phyloP scores from a whole-genome alignment of 2,888 invertebrate species.

The Amorpha juglandis region DNA sequence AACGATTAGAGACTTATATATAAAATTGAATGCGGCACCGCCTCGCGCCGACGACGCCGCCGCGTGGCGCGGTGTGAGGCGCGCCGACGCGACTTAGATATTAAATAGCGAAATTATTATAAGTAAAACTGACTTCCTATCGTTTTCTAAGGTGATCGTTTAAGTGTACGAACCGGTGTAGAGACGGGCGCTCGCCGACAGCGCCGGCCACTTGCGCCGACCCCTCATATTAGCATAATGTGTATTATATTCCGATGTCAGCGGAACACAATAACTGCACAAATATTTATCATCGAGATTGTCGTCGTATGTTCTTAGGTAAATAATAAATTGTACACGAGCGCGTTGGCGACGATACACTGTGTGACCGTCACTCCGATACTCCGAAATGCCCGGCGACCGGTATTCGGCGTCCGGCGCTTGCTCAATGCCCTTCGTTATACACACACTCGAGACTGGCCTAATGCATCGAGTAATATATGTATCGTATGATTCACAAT shows the following conservation, averaged over 20 bases:
- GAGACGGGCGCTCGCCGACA: constrained; percentile 14
- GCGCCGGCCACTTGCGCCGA: constrained; percentile 43
- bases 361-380: constrained; percentile 20
- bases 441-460: constrained; percentile 47
- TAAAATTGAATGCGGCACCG: constrained; percentile 64
- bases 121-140: constrained; percentile 82
- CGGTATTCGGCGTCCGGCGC: constrained; percentile 29
- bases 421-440: constrained; percentile 26
- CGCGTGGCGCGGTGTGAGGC: constrained; percentile 42
- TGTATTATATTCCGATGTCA: constrained; percentile 25
- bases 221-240: constrained; percentile 39
- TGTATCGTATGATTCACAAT: constrained; percentile 43
- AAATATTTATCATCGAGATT: constrained; percentile 58
- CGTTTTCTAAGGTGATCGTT: constrained; percentile 72
- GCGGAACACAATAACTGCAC: constrained; percentile 25
- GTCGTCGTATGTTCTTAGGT: constrained; percentile 62
- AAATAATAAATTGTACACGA: constrained; percentile 68
- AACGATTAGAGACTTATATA: constrained; percentile 71
- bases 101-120: constrained; percentile 77
- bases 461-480: constrained; percentile 55
- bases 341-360: constrained; percentile 39
- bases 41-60: constrained; percentile 44
- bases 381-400: constrained; percentile 31
- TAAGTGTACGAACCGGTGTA: constrained; percentile 21
- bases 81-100: constrained; percentile 62